These are phyloP conservation scores for Silurus glanis DNA, from an alignment of 2,113 vertebrate species.

Conservation along the genomic window DNA sequence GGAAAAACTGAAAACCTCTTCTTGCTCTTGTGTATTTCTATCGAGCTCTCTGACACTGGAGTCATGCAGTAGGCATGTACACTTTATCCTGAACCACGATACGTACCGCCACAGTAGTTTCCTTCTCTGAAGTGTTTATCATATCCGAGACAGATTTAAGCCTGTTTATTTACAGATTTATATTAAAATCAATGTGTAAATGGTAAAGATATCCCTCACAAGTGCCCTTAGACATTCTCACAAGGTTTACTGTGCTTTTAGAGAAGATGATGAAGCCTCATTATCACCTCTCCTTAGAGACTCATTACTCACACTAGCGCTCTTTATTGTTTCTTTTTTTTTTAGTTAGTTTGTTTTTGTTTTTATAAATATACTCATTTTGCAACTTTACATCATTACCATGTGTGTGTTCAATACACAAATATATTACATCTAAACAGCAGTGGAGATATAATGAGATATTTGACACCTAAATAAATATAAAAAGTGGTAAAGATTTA, in stretches of 20 bases:
- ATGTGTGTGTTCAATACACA: background rate
- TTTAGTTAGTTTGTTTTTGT: no score
- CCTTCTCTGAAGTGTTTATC: background rate
- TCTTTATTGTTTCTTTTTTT: no score
- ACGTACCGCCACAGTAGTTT: no score
- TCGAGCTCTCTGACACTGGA: background rate
- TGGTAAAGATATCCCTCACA: no score
- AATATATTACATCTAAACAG: no score
- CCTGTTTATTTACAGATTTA: background rate
- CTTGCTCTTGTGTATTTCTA: background rate
- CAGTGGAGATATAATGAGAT: no score
- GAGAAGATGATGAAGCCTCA: background rate
- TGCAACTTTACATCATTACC: background rate
- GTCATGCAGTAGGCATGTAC: background rate
- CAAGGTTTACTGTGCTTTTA: background rate
- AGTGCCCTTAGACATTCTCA: background rate
- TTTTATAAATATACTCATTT: background rate
- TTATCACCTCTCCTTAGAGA: no score
- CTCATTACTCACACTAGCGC: no score
- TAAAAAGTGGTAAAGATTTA: background rate
- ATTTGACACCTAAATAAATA: no score
- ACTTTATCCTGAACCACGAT: background rate
- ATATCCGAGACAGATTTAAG: background rate
- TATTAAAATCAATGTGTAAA: no score
- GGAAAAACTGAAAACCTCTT: background rate